Percentiles rank a stretch among this genome's conserved stretches.
Conservation (phyloP, 2,797 vertebrate genomes). For the Acanthiza pusilla region DNA sequence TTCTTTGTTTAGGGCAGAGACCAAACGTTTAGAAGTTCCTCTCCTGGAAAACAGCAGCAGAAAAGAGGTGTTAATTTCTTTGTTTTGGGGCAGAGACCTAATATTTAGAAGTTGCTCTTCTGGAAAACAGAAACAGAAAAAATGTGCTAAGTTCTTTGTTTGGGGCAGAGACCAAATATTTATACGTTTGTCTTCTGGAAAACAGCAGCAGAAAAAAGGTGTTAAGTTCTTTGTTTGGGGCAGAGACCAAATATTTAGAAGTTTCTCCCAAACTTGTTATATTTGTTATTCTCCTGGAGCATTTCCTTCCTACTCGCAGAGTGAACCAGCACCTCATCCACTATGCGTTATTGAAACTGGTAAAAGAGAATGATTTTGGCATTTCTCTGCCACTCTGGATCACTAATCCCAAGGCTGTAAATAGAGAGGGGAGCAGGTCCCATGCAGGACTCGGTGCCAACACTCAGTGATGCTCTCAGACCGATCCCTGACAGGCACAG, state of each 20-base stretch:
- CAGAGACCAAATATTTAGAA: not conserved
- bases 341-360: fast-evolving
- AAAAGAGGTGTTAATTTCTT: not conserved
- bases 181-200: not conserved
- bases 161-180: not conserved
- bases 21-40: not conserved
- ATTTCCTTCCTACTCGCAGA: not conserved
- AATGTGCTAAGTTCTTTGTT: not conserved
- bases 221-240: not conserved
- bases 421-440: not conserved
- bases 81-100: not conserved
- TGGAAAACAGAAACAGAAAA: not conserved
- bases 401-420: not conserved
- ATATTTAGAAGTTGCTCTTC: not conserved
- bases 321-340: not conserved
- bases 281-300: not conserved
- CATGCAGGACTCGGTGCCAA: too few relatives aligned
- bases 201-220: not conserved
- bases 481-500: not conserved
- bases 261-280: not conserved
- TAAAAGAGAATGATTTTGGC: not conserved
- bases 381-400: not conserved
- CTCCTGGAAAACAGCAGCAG: not conserved
- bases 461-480: not conserved
- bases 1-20: not conserved